Base-by-base conservation (phyloP, 92 coral and sea anemone species). In the Palythoa caribaeorum region DNA sequence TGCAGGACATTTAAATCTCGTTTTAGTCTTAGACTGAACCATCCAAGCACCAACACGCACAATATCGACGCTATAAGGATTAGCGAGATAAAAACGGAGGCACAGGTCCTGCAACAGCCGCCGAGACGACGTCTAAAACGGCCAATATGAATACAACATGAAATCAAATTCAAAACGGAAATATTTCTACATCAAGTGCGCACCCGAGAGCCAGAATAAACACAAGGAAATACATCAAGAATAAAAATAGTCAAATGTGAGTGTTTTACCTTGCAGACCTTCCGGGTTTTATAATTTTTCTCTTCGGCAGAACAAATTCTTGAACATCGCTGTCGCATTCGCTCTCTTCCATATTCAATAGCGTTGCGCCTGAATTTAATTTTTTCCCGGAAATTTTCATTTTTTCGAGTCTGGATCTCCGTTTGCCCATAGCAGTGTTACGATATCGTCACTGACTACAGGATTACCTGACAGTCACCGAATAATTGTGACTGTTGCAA, bases 101-200 rank as follows among this genome's bases (percentile, higher is more conserved):
- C 98, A 86, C 98, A 95, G 8, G 95, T 94, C 40, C 98, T 83
- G 85, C 98, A 95, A 74, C 98, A 95, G 17, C 94, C 96, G 15
- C 94, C 91, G 17, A 95, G 88, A 35, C 96, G 92, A 80, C 84
- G 87, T 89, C 87, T 80, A 88, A 86, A 90, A 92, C 77, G 55
- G 53, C 87, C 55, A 65, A 74, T 44, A 80, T 73, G 83, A 88
- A 19, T 14, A n/a, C 70, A 1, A n/a, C 35, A 13, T 5, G 51
- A 80, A 9, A 52, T 15, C 39, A 47, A 53, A 57, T 52, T 48
- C 21, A 44, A 87, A 66, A 38, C 69, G 47, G 69, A 80, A 89
- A 38, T 54, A 54, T 54, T 40, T 40, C 40, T 81, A 14, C 47
- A 52, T 78, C 86, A 71, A 75, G 71, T 48, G 69, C 66, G 76